Base-by-base conservation (phyloP, 2,888 invertebrate genomes). In the Epirrita christyi region DNA sequence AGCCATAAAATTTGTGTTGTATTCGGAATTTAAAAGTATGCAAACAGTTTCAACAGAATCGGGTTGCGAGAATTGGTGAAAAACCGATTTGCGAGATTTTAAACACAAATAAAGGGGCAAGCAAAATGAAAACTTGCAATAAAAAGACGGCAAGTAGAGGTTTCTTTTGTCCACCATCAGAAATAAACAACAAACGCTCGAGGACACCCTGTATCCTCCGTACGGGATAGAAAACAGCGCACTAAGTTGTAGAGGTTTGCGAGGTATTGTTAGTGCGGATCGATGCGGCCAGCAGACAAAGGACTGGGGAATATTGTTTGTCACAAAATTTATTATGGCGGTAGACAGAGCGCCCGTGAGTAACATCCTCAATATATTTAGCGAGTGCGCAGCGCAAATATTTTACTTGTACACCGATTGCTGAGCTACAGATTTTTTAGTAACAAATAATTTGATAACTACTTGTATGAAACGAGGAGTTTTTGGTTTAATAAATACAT, bases 301-400 rank as follows among this genome's bases (percentile, higher is more conserved):
- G 84, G 88, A 80, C 78, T 76, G 65, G 80, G 82, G 85, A 86
- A 89, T 89, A 89, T 88, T 89, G 89, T 90, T 89, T 88, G 88
- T 86, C 84, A 86, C 84, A 82, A 88, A 89, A 89, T 89, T 89
- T 90, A 89, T 89, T 89, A 87, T 79, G 78, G 83, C 80, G 73
- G 74, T 75, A 61, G 61, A 65, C 59, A 62, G 64, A 58, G 53
- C 63, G 59, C 48, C 51, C 50, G 60, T 68, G 66, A 73, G 74
- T 73, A 76, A 83, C 81, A 73, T 66, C 75, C 76, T 72, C 85
- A 78, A 86, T 86, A 86, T 84, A 81, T 87, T n/a, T 83, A 83
- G 76, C 58, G 63, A 66, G 59, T 50, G 66, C 53, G 65, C 63
- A 64, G 76, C 74, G 68, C 78, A 83, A 86, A 88, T 81, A 86